Percentiles rank a stretch among this genome's conserved stretches.
Evolutionary conservation across 2,888 invertebrate species (phyloP).

Genomic region (Keiferia lycopersicella): DNA sequence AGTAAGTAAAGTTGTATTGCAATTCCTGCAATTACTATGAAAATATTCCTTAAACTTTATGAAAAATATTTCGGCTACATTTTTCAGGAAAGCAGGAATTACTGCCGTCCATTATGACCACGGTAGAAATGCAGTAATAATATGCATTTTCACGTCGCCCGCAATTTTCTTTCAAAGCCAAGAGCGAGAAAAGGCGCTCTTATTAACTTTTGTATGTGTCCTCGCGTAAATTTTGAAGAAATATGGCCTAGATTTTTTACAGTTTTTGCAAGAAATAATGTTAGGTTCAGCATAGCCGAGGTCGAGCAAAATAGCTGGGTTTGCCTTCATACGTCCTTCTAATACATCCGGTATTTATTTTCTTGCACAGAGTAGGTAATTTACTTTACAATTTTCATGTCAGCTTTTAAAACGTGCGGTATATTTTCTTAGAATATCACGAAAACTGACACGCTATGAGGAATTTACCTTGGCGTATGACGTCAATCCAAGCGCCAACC

Average conservation of each 20-base stretch:
- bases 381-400: conserved; percentile 18
- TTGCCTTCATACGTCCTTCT: conserved; percentile 11
- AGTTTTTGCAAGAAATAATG: conserved; percentile 7
- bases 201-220: conserved; percentile 25
- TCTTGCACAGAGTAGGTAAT: conserved; percentile 5
- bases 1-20: too few species aligned
- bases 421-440: not conserved
- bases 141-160: conserved; percentile 43
- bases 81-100: conserved; percentile 42
- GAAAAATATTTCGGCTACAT: not conserved
- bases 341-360: conserved; percentile 15
- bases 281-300: conserved; percentile 1
- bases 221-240: conserved; percentile 21
- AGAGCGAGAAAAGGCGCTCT: conserved; percentile 34
- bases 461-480: not conserved
- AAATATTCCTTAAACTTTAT: not conserved
- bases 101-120: conserved; percentile 40
- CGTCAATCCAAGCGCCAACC: conserved; percentile 7
- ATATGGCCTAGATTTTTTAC: conserved; percentile 15
- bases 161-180: conserved; percentile 50
- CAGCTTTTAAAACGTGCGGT: conserved; percentile 10
- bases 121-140: conserved; percentile 29
- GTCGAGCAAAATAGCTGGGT: not conserved
- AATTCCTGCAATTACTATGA: not conserved
- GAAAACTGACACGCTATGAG: conserved; percentile 11